Percentiles rank a stretch among this genome's conserved stretches.
Conservation (phyloP, 2,888 invertebrate genomes). For the Calameuta idolon region DNA sequence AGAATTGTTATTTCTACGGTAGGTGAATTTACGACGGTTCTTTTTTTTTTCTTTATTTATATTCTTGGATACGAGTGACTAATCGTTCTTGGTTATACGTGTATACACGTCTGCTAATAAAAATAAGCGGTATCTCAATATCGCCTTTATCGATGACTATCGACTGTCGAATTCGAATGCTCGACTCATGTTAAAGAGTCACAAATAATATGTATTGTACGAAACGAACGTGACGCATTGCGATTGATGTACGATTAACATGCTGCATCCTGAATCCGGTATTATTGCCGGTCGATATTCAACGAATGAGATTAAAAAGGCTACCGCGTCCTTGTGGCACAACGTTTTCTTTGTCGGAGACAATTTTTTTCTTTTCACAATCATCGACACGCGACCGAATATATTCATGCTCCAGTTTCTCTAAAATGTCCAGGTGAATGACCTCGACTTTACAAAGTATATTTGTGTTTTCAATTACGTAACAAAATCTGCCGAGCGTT, state of each 20-base stretch:
- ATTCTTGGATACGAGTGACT: neutral
- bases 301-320: neutral
- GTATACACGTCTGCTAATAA: neutral
- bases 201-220: neutral
- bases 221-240: neutral
- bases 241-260: neutral
- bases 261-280: neutral
- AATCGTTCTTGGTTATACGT: neutral
- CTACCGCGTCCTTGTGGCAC: neutral
- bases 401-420: neutral
- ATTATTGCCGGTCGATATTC: neutral
- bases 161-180: neutral
- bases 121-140: neutral
- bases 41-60: neutral
- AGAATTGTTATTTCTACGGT: neutral
- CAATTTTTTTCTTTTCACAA: neutral
- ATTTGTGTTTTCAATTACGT: neutral
- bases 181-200: no score
- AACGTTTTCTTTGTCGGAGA: no score
- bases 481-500: neutral
- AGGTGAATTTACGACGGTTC: neutral
- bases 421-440: neutral
- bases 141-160: neutral
- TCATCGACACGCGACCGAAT: neutral
- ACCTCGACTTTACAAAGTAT: neutral